Percentiles rank a stretch among this genome's conserved stretches.
These are phyloP conservation scores for Nansenia antarctica DNA, from an alignment of 2,113 vertebrate species.

Conservation along the genomic window DNA sequence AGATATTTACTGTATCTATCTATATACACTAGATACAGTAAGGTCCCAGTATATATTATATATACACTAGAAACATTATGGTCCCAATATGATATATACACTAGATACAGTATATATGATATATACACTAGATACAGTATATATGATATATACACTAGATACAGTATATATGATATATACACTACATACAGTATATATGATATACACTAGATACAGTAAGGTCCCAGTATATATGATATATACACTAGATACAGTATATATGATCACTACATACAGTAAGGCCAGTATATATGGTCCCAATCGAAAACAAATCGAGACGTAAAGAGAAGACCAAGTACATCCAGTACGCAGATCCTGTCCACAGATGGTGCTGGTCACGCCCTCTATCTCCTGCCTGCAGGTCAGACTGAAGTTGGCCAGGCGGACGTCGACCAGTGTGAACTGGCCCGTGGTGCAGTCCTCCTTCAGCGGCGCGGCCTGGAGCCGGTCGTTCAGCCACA, in stretches of 20 bases:
- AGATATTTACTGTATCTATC: background rate
- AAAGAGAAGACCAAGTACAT: too few relatives aligned
- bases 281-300: too few relatives aligned
- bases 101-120: too few relatives aligned
- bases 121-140: too few relatives aligned
- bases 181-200: background rate
- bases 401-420: background rate
- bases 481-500: conserved; percentile 19
- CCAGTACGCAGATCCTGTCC: conserved; percentile 57
- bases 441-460: conserved; percentile 49
- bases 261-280: too few relatives aligned
- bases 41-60: too few relatives aligned
- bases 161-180: background rate
- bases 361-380: conserved; percentile 10
- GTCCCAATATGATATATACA: too few relatives aligned
- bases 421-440: conserved; percentile 44
- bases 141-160: too few relatives aligned
- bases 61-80: too few relatives aligned
- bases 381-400: conserved; percentile 38
- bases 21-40: background rate
- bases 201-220: background rate
- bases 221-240: too few relatives aligned
- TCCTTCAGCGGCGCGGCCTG: conserved; percentile 8
- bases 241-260: too few relatives aligned
- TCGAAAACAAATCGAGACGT: too few relatives aligned